These are phyloP conservation scores for Caenorhabditis becei DNA, from an alignment of 2,888 invertebrate species.

Conservation along the genomic window DNA sequence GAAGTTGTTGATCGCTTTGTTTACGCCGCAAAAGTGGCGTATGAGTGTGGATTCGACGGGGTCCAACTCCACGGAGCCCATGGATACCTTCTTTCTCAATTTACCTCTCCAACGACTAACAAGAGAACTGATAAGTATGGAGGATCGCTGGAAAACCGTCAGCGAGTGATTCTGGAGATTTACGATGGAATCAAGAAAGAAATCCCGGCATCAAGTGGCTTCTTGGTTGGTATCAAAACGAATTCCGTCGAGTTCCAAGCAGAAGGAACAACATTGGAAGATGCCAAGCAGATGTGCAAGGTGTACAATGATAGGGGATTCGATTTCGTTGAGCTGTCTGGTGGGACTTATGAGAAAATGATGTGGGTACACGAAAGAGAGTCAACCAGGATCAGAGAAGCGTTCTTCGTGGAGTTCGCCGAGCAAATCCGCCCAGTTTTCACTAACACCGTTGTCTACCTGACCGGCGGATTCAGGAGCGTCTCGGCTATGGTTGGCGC, in stretches of 20 bases:
- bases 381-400: constrained; percentile 70
- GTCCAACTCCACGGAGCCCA: constrained; percentile 75
- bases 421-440: constrained; percentile 62
- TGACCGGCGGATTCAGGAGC: constrained; percentile 75
- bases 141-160: constrained; percentile 69
- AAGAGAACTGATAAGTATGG: constrained; percentile 75
- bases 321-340: constrained; percentile 75
- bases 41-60: constrained; percentile 73
- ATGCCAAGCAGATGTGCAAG: constrained; percentile 68
- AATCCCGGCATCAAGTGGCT: constrained; percentile 68
- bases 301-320: constrained; percentile 58
- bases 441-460: constrained; percentile 62
- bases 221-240: constrained; percentile 74
- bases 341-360: constrained; percentile 71
- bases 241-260: constrained; percentile 77
- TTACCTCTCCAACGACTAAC: constrained; percentile 75
- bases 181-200: constrained; percentile 68
- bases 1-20: constrained; percentile 69
- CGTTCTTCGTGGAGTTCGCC: constrained; percentile 73
- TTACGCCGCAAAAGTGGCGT: constrained; percentile 60
- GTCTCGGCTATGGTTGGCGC: constrained; percentile 71
- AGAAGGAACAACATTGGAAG: constrained; percentile 67
- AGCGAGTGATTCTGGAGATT: constrained; percentile 73
- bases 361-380: constrained; percentile 60
- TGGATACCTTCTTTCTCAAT: constrained; percentile 76